Base-by-base conservation (phyloP, 1,140 invertebrate genomes). In the Lucilia sericata region DNA sequence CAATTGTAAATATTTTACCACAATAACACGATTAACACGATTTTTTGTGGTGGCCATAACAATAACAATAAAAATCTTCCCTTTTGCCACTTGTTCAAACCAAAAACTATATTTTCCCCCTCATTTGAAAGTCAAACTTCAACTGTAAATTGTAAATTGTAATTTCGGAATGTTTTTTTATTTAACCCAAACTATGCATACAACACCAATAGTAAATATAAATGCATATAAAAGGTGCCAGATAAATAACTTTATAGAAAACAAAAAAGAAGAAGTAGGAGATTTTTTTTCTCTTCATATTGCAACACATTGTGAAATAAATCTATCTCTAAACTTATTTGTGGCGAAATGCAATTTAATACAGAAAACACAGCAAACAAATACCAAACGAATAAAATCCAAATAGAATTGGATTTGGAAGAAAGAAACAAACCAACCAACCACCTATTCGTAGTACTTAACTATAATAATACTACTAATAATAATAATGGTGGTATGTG, bases 21-120 rank as follows among this genome's bases (percentile, higher is more conserved):
- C 75, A 80, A 80, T 8, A 80, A 80, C 76, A 80, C 76, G 76
- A 80, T 49, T 70, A 70, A 70, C 65, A 70, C 65, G 65, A 70
- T 70, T 70, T 80, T 21, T 80, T 80, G 76, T 80, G 76, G 76
- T 21, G 19, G 60, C 21, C 3, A 21, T 70, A 70, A 70, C 19
- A 25, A 21, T 70, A 70, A 70, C 19, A 70, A 21, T 21, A 70
- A 21, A 70, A 70, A 70, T 70, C 19, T 70, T 70, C 65, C 65
- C 65, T 70, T 21, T 70, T 70, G 65, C 65, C 65, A 70, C 65
- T 70, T 70, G 65, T 70, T 70, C 9, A 55, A 17, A 55, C 0
- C 7, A 55, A 55, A 55, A 1, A 55, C 5, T 42, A 55, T 0
- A 42, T 42, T 42, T 42, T 42, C 42, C 42, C 74, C 74, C 19